Evolutionary conservation across 1,140 invertebrate genomes (phyloP).

Genomic region (Drosophila orosa): DNA sequence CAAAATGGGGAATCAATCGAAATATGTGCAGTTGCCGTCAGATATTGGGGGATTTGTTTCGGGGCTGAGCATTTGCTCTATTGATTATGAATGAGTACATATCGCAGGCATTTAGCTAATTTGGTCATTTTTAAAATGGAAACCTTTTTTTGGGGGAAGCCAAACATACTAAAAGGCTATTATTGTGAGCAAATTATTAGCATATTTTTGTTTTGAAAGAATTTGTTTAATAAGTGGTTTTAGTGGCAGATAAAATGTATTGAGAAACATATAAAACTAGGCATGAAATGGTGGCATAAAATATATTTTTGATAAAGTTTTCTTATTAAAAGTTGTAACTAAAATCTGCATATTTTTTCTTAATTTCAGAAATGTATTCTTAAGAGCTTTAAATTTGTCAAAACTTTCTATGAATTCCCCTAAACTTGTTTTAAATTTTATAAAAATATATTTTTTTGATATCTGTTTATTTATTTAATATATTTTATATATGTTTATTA

Average conservation of each 20-base stretch:
- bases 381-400: background rate
- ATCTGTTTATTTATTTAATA: background rate
- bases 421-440: background rate
- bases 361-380: too few relatives aligned
- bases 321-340: too few relatives aligned
- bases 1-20: constrained; percentile 30
- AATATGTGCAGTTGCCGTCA: constrained; percentile 19
- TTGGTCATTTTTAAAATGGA: constrained; percentile 18
- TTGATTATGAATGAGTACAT: constrained; percentile 13
- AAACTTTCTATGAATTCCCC: too few relatives aligned
- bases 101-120: constrained; percentile 10
- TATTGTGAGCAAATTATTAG: background rate
- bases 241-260: background rate
- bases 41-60: constrained; percentile 14
- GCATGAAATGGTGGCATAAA: background rate
- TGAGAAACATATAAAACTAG: background rate
- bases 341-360: too few relatives aligned
- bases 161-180: background rate
- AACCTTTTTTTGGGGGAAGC: background rate
- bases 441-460: background rate
- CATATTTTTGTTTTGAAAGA: background rate
- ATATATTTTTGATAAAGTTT: background rate
- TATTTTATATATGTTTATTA: background rate
- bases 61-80: constrained; percentile 18
- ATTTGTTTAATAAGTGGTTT: background rate